Evolutionary conservation across 2,113 vertebrate species (phyloP).

Genomic region (Martes martes): DNA sequence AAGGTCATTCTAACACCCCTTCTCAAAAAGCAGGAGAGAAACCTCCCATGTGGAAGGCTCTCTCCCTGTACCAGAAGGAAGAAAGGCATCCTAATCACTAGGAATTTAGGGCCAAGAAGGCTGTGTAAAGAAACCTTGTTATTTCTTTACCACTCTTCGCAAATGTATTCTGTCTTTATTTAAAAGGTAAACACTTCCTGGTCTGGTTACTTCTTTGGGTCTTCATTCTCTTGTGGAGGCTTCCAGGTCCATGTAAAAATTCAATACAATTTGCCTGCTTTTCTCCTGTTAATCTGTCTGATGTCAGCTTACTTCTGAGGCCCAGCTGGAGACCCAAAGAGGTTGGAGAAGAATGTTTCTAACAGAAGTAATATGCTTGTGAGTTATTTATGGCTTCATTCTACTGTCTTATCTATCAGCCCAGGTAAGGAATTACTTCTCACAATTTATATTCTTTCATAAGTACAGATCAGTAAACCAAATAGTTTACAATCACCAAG

Average conservation of each 20-base stretch:
- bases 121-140: neutral
- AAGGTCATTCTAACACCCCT: neutral
- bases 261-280: neutral
- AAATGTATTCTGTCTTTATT: neutral
- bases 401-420: neutral
- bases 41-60: neutral
- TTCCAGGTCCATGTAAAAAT: neutral
- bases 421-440: neutral
- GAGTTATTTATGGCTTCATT: neutral
- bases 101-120: neutral
- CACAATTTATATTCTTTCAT: neutral
- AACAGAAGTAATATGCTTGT: neutral
- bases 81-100: neutral
- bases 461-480: neutral
- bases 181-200: neutral
- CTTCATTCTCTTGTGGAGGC: neutral
- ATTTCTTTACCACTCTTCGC: neutral
- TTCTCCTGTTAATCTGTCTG: neutral
- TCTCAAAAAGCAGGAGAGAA: neutral
- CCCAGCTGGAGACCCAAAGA: neutral
- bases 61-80: neutral
- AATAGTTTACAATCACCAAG: neutral
- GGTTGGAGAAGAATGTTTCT: neutral
- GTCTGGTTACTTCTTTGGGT: neutral
- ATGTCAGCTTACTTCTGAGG: neutral